Evolutionary conservation across 2,797 vertebrate genomes (phyloP), one percentile per base, ranked within the genome.

Genomic region (Falco columbarius): DNA sequence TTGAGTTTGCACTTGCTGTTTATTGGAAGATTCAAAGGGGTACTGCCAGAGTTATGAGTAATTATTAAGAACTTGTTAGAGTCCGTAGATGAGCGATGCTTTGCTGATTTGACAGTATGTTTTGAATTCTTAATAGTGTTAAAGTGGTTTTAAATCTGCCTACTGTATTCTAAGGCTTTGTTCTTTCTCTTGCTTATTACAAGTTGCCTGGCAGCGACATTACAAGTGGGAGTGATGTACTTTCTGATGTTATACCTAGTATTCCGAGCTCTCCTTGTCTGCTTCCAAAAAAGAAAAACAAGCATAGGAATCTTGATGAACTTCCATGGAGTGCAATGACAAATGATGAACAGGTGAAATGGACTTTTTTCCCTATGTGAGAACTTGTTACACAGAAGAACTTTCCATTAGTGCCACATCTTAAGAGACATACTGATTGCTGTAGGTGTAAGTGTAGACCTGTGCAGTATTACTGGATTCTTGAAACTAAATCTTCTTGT

Each of bases 301-400:
- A 99, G 93, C 99, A 99, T 70, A 98, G 98, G 86, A 99, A 99
- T 98, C 98, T 99, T 80, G 99, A 99, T 93, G 99, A 99, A 89
- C 98, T 99, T 73, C 99, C 99, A 15, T 99, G 99, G 99, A 99
- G 99, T 67, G 99, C 99, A 27, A 99, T 99, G 99, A 99, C 99
- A 81, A 99, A 99, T 22, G 99, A 99, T 92, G 99, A 99, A 76
- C 99, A 99, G 98, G 99, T 99, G 97, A 96, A 74, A 80, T 12
- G 67, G 21, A 67, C n/a, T 40, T 51, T 84, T 80, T 67, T 85
- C 44, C 30, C 10, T 68, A 2, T 51, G 4, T 58, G 30, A 75
- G 49, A 81, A 79, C 32, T 63, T 63, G 51, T 75, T 36, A 68
- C 91, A 58, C 71, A 86, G 93, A 75, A 90, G 79, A 95, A n/a